phyloP scores from a whole-genome alignment of 2,888 invertebrate species.

The Leucania comma region DNA sequence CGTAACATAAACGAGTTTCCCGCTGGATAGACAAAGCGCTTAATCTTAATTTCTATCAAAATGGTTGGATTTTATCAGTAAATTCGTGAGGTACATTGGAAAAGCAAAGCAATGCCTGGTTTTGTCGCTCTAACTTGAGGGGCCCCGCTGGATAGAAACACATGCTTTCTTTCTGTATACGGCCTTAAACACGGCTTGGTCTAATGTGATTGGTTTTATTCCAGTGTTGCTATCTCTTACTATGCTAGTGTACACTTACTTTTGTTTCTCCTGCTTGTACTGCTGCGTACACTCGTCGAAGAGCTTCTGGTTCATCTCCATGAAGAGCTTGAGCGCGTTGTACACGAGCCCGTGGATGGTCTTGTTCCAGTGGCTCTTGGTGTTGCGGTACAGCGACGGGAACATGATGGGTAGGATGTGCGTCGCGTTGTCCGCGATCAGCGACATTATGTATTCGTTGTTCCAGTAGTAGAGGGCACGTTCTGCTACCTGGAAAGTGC shows the following conservation, averaged over 20 bases:
- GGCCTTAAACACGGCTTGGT: no score
- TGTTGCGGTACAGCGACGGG: constrained; percentile 99
- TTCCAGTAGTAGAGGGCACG: constrained; percentile 99
- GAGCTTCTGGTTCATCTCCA: constrained; percentile 99
- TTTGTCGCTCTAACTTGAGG: no score
- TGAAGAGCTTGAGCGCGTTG: constrained; percentile 99
- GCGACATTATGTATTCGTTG: constrained; percentile 99
- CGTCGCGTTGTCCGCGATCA: constrained; percentile 99
- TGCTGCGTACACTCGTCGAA: constrained; percentile 99
- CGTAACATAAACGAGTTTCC: no score
- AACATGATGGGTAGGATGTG: constrained; percentile 99
- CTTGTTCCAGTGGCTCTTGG: constrained; percentile 99
- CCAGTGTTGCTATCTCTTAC: no score
- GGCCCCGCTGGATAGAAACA: no score
- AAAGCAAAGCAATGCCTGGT: no score
- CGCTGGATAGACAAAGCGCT: no score
- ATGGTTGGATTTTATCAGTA: no score
- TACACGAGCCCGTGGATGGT: constrained; percentile 99
- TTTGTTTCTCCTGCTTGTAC: constrained; percentile 96
- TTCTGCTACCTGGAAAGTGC: constrained; percentile 96
- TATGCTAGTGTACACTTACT: constrained; percentile 89
- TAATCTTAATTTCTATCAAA: no score
- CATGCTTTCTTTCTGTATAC: no score
- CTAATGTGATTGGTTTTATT: no score
- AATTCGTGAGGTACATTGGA: no score